Percentiles rank a stretch among this genome's conserved stretches.
Conservation (phyloP, 2,888 invertebrate genomes). For the Beris chalybata region DNA sequence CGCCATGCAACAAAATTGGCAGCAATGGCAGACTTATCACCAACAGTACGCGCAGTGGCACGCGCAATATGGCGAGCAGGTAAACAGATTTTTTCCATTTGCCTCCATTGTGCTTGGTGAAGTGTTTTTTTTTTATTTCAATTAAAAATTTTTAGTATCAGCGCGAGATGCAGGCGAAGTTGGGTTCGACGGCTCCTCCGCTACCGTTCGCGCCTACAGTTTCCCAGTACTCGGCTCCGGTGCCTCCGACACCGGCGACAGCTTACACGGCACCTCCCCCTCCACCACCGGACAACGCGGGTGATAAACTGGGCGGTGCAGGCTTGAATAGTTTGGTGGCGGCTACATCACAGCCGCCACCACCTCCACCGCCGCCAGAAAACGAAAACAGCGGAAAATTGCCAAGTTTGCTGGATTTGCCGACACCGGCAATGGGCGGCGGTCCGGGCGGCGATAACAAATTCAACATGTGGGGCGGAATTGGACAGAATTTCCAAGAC, state of each 20-base stretch:
- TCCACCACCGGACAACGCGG: slow-evolving; percentile 14
- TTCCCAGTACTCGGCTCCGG: slow-evolving; percentile 35
- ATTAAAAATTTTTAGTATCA: slow-evolving; percentile 47
- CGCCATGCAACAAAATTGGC: slow-evolving; percentile 55
- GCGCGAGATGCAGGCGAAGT: slow-evolving; percentile 54
- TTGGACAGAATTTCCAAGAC: not conserved
- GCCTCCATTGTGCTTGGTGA: not conserved
- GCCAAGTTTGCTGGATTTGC: slow-evolving; percentile 2
- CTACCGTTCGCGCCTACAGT: slow-evolving; percentile 37
- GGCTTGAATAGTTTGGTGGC: not conserved
- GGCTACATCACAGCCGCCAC: slow-evolving; percentile 15
- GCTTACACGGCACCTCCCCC: slow-evolving; percentile 29
- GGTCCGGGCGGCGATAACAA: not conserved
- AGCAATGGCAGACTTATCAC: slow-evolving; percentile 56
- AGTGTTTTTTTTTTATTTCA: slow-evolving; percentile 3
- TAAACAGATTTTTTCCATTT: slow-evolving; percentile 38
- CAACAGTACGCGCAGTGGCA: slow-evolving; percentile 56
- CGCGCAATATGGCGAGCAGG: slow-evolving; percentile 56
- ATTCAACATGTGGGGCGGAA: slow-evolving; percentile 21
- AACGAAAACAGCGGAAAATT: slow-evolving; percentile 1
- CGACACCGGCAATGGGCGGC: slow-evolving; percentile 16
- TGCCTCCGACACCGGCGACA: slow-evolving; percentile 37
- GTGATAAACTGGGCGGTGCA: not conserved
- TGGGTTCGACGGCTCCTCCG: slow-evolving; percentile 40
- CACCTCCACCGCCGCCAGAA: slow-evolving; percentile 25